These are phyloP conservation scores for Papilio polytes DNA, from an alignment of 1,140 invertebrate species.

Conservation along the genomic window DNA sequence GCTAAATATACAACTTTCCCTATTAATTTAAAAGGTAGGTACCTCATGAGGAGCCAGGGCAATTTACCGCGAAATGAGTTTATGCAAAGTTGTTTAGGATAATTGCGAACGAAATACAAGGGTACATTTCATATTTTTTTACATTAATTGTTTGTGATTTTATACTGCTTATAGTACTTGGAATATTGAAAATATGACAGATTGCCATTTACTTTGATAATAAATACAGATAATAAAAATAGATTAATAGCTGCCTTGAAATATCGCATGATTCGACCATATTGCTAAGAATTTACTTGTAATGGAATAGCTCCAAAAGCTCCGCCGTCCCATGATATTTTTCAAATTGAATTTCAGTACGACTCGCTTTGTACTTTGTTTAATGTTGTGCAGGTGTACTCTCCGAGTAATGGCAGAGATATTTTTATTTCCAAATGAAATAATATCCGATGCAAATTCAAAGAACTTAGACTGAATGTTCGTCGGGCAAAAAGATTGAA, in stretches of 20 bases:
- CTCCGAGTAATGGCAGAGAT: slow-evolving; percentile 55
- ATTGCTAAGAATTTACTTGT: slow-evolving; percentile 39
- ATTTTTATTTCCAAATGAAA: slow-evolving; percentile 54
- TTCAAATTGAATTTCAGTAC: slow-evolving; percentile 67
- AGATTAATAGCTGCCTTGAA: slow-evolving; percentile 10
- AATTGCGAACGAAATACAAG: slow-evolving; percentile 55
- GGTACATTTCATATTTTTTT: slow-evolving; percentile 38
- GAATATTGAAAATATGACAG: not conserved
- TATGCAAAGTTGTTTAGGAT: slow-evolving; percentile 61
- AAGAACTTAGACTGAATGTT: slow-evolving; percentile 16
- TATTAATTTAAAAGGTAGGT: slow-evolving; percentile 57
- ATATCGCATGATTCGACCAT: slow-evolving; percentile 15
- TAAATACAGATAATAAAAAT: slow-evolving; percentile 7
- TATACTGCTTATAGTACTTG: not conserved
- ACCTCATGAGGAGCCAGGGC: slow-evolving; percentile 44
- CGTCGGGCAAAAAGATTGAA: not conserved
- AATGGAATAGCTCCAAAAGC: slow-evolving; percentile 52
- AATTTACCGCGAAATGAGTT: slow-evolving; percentile 61
- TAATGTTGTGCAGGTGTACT: slow-evolving; percentile 65
- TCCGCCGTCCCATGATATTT: slow-evolving; percentile 54
- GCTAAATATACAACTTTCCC: slow-evolving; percentile 50
- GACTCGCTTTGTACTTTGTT: slow-evolving; percentile 61
- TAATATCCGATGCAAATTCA: slow-evolving; percentile 57
- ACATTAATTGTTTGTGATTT: slow-evolving; percentile 20
- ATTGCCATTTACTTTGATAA: not conserved